A percentile compares a stretch with the other conserved stretches of the same genome.
phyloP scores from a whole-genome alignment of 1,140 invertebrate species.

The Drosophila asahinai region DNA sequence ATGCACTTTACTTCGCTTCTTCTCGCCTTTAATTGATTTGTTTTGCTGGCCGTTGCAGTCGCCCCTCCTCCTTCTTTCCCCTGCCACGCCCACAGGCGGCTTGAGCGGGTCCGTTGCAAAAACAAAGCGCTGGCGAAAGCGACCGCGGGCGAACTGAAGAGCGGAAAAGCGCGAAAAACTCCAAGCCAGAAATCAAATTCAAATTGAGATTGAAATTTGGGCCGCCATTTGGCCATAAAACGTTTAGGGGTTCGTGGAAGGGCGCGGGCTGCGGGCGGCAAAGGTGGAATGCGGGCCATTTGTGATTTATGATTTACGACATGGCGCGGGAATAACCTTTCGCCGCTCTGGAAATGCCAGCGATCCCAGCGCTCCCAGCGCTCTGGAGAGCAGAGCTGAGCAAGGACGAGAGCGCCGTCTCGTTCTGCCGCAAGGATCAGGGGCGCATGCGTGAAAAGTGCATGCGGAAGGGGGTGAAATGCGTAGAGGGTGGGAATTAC shows the following conservation, averaged over 20 bases:
- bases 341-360: constrained; percentile 60
- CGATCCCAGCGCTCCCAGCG: constrained; percentile 69
- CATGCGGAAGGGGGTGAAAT: constrained; percentile 49
- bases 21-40: constrained; percentile 70
- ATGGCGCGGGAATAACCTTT: constrained; percentile 75
- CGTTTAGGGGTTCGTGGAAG: constrained; percentile 74
- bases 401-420: constrained; percentile 36
- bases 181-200: constrained; percentile 47
- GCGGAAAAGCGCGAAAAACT: constrained; percentile 25
- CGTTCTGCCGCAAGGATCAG: constrained; percentile 41
- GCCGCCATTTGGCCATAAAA: constrained; percentile 73
- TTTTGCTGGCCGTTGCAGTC: constrained; percentile 49
- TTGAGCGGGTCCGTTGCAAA: constrained; percentile 21
- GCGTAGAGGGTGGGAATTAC: constrained; percentile 6
- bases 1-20: constrained; percentile 58
- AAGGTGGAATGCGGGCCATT: constrained; percentile 24
- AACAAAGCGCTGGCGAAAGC: constrained; percentile 22
- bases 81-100: not conserved
- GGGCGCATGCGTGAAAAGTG: constrained; percentile 62
- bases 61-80: not conserved
- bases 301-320: constrained; percentile 81
- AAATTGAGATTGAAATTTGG: constrained; percentile 69
- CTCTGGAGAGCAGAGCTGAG: not conserved
- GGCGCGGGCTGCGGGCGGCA: constrained; percentile 7
- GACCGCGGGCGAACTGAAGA: constrained; percentile 36